These are phyloP conservation scores for Chrysemys picta DNA, from an alignment of 2,113 vertebrate genomes.

Conservation along the genomic window DNA sequence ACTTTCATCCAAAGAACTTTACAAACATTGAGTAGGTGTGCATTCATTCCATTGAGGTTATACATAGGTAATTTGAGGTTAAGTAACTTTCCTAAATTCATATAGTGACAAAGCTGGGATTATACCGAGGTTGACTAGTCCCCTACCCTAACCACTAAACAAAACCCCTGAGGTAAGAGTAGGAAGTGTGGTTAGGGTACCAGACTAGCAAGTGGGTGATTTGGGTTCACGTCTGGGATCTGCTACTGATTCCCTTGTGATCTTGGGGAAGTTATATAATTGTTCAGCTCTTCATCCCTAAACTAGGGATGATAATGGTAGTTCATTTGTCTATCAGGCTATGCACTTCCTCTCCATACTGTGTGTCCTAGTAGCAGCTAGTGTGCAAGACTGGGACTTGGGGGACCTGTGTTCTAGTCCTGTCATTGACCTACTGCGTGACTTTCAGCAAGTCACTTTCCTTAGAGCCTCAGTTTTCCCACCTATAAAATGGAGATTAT, in stretches of 20 bases:
- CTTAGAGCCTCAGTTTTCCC: neutral
- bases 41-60: neutral
- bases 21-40: neutral
- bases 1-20: neutral
- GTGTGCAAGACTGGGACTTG: neutral
- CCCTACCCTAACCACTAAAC: neutral
- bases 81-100: neutral
- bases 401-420: neutral
- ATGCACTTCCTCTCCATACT: too few species aligned
- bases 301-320: neutral
- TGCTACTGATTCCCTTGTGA: neutral
- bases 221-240: neutral
- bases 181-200: too few species aligned
- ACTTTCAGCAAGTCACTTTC: neutral
- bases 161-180: neutral
- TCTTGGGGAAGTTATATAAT: neutral
- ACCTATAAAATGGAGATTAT: neutral
- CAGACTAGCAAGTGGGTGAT: neutral
- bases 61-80: neutral
- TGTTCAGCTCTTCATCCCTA: neutral
- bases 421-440: neutral
- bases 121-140: neutral
- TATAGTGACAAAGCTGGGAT: neutral
- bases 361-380: accelerated
- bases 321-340: neutral